phyloP scores from a whole-genome alignment of 1,140 invertebrate genomes.

The Aphelinus certus region DNA sequence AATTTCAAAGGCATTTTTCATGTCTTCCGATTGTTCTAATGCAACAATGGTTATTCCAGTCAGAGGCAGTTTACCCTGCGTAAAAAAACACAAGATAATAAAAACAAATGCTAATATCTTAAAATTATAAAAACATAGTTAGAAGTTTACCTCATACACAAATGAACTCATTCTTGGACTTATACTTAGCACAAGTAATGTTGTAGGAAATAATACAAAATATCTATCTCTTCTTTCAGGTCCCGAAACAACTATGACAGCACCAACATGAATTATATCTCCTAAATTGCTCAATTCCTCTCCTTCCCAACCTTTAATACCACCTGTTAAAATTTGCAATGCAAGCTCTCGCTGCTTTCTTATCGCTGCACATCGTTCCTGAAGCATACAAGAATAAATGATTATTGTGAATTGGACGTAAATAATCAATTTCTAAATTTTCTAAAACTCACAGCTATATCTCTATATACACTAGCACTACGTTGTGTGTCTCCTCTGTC shows the following conservation, averaged over 20 bases:
- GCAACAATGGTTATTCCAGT: slow-evolving; percentile 83
- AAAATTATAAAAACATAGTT: slow-evolving; percentile 9
- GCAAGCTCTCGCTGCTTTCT: slow-evolving; percentile 96
- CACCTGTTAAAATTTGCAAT: slow-evolving; percentile 90
- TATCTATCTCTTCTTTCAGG: slow-evolving; percentile 86
- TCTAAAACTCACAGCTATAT: slow-evolving; percentile 82
- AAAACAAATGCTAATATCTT: not conserved
- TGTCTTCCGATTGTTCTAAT: slow-evolving; percentile 81
- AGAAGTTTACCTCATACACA: slow-evolving; percentile 83
- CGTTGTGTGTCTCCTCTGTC: slow-evolving; percentile 96
- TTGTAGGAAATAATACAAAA: slow-evolving; percentile 89
- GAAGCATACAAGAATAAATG: slow-evolving; percentile 32
- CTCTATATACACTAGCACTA: slow-evolving; percentile 92
- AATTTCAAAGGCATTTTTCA: slow-evolving; percentile 93
- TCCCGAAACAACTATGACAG: slow-evolving; percentile 80
- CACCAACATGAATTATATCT: slow-evolving; percentile 86
- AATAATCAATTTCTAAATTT: not conserved
- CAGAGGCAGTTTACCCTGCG: slow-evolving; percentile 87
- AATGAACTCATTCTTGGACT: slow-evolving; percentile 93
- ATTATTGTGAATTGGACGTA: not conserved
- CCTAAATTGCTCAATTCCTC: slow-evolving; percentile 81
- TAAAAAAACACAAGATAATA: slow-evolving; percentile 44
- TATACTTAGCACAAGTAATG: slow-evolving; percentile 89
- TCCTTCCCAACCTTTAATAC: slow-evolving; percentile 95
- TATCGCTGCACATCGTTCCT: slow-evolving; percentile 85